Conservation (phyloP, 2,888 invertebrate species). For the Drosophila cyrtoloma region DNA sequence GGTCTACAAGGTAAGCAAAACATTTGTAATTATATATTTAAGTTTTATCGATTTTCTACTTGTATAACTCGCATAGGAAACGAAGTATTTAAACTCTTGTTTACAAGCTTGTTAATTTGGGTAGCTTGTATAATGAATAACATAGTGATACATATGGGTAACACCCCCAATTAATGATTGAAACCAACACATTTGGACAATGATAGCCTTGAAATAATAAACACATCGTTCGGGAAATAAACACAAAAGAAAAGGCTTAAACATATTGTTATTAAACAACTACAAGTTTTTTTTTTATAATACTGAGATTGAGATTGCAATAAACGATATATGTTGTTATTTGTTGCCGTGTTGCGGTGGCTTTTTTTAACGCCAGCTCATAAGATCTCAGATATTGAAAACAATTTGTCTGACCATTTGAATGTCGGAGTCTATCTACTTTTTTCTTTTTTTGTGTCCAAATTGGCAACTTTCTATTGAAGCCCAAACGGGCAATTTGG, state of each 20-base stretch:
- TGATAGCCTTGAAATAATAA: constrained; percentile 2
- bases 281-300: not conserved
- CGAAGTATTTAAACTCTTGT: not conserved
- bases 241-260: constrained; percentile 8
- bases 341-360: constrained; percentile 10
- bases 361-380: not conserved
- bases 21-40: not conserved
- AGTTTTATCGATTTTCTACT: not conserved
- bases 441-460: constrained; percentile 25
- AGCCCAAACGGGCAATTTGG: constrained; percentile 51
- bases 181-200: constrained; percentile 6
- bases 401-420: constrained; percentile 41
- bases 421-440: constrained; percentile 11
- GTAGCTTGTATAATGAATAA: not conserved
- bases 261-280: constrained; percentile 3
- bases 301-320: constrained; percentile 10
- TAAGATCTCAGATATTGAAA: constrained; percentile 31
- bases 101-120: not conserved
- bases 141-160: not conserved
- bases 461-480: constrained; percentile 52
- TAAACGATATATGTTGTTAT: constrained; percentile 16
- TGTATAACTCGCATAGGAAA: not conserved
- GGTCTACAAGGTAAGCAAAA: constrained; percentile 96
- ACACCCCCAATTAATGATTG: constrained; percentile 7
- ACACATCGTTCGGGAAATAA: constrained; percentile 4